Evolutionary conservation across 2,797 vertebrate species (phyloP).

Genomic region (Euphonia xanthogaster): DNA sequence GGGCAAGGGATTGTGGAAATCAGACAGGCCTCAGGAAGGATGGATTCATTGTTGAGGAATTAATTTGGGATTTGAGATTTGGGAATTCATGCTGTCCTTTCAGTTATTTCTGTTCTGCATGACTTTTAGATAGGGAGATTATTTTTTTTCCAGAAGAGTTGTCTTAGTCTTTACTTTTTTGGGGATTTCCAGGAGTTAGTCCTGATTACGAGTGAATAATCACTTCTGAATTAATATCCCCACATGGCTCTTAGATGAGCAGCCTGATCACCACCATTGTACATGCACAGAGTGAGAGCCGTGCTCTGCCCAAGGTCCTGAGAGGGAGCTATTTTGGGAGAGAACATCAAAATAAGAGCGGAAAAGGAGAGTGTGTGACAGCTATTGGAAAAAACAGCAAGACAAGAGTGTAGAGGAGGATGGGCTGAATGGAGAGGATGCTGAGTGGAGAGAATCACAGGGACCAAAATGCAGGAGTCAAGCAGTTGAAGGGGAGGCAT

Average conservation of each 20-base stretch:
- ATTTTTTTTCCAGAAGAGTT: not conserved
- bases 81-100: not conserved
- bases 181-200: not conserved
- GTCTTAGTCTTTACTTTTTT: not conserved
- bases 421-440: not conserved
- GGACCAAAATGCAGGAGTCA: not conserved
- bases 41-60: not conserved
- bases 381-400: not conserved
- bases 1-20: not conserved
- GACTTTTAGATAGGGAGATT: not conserved
- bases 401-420: not conserved
- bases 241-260: not conserved
- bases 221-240: not conserved
- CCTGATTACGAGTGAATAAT: not conserved
- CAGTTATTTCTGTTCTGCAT: not conserved
- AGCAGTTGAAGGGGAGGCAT: not conserved
- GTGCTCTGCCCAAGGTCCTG: not conserved
- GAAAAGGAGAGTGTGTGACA: not conserved
- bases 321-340: not conserved
- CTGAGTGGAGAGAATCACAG: not conserved
- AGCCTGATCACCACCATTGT: not conserved
- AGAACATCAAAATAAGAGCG: not conserved
- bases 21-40: not conserved
- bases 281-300: not conserved
- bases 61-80: not conserved